A percentile compares a stretch with the other conserved stretches of the same genome.
Conservation (phyloP, 2,888 invertebrate genomes). For the Drosophila mimica region DNA sequence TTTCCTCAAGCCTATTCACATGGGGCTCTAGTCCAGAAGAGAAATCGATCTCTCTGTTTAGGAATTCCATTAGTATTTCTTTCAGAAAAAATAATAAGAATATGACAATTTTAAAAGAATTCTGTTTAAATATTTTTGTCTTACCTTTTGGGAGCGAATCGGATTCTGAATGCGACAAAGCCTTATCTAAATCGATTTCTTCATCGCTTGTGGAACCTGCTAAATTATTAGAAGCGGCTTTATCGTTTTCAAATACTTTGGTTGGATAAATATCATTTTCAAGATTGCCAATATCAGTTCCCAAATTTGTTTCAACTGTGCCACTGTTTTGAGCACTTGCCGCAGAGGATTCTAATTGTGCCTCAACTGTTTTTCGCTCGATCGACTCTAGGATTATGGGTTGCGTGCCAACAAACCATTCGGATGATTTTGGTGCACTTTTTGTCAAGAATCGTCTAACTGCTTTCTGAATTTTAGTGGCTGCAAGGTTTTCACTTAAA, state of each 20-base stretch:
- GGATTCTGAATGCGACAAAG: constrained; percentile 7
- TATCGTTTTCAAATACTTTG: constrained; percentile 48
- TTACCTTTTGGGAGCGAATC: constrained; percentile 36
- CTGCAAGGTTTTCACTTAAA: constrained; percentile 29
- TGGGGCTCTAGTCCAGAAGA: constrained; percentile 10
- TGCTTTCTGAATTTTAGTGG: constrained; percentile 47
- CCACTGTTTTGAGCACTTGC: constrained; percentile 66
- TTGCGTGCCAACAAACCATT: constrained; percentile 62
- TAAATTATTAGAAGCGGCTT: constrained; percentile 59
- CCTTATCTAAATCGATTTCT: constrained; percentile 26
- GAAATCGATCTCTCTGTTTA: constrained; percentile 48
- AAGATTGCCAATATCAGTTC: constrained; percentile 55
- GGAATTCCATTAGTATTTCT: constrained; percentile 32
- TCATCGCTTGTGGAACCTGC: constrained; percentile 54
- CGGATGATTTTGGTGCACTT: not conserved
- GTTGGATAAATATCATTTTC: constrained; percentile 34
- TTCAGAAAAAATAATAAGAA: not conserved
- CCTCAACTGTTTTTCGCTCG: constrained; percentile 15
- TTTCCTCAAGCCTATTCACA: constrained; percentile 30
- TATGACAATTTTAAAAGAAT: not conserved
- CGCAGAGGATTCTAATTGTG: constrained; percentile 26
- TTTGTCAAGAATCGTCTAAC: constrained; percentile 23
- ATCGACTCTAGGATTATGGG: constrained; percentile 47
- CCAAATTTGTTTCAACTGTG: constrained; percentile 56
- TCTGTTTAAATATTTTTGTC: not conserved